These are phyloP conservation scores for Calosoma granatense DNA, from an alignment of 1,140 invertebrate species.

Conservation along the genomic window DNA sequence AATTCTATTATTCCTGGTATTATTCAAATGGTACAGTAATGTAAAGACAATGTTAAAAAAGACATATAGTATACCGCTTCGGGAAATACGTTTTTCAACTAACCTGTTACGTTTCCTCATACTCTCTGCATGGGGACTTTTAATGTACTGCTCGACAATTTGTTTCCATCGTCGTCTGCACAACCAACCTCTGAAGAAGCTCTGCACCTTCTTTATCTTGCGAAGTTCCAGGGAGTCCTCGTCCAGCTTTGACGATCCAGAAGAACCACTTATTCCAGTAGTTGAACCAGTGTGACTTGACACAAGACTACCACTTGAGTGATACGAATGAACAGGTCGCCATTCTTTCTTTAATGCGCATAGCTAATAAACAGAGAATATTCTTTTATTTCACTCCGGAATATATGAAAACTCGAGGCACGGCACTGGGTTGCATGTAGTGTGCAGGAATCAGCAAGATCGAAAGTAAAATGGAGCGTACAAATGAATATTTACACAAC, in stretches of 20 bases:
- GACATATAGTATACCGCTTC: too few species aligned
- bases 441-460: too few species aligned
- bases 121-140: constrained; percentile 87
- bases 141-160: constrained; percentile 92
- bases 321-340: constrained; percentile 38
- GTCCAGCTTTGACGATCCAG: constrained; percentile 19
- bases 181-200: constrained; percentile 89
- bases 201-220: constrained; percentile 93
- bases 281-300: constrained; percentile 22
- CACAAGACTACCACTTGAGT: constrained; percentile 21
- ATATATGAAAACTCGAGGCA: background rate
- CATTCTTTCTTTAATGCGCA: constrained; percentile 73
- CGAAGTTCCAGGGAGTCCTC: constrained; percentile 46
- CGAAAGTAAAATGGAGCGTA: too few species aligned
- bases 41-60: too few species aligned
- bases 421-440: too few species aligned
- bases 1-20: too few species aligned
- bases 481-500: too few species aligned
- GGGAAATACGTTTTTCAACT: constrained; percentile 7
- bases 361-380: constrained; percentile 46
- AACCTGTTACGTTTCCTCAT: constrained; percentile 88
- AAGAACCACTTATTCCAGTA: constrained; percentile 17
- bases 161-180: constrained; percentile 91
- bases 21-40: too few species aligned
- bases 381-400: too few species aligned